Percentiles rank a stretch among this genome's conserved stretches.
These are phyloP conservation scores for Trichosurus vulpecula DNA, from an alignment of 2,797 vertebrate species.

Conservation along the genomic window DNA sequence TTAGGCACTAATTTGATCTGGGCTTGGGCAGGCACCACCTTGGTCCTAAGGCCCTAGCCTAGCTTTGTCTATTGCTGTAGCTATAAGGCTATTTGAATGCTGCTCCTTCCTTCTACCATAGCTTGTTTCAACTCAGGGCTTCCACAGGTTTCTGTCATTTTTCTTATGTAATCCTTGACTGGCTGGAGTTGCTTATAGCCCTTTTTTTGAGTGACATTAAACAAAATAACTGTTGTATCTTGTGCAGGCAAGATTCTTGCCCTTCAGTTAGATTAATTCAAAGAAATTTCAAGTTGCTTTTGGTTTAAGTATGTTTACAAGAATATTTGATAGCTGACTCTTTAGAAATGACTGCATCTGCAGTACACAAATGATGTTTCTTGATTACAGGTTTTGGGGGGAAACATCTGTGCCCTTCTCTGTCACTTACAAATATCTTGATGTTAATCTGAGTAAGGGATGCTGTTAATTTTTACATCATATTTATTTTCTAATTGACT, in stretches of 20 bases:
- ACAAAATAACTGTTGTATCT: slow-evolving; percentile 24
- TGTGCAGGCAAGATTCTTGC: neutral
- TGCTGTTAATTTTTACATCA: slow-evolving; percentile 67
- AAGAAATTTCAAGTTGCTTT: slow-evolving; percentile 50
- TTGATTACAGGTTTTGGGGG: slow-evolving; percentile 77
- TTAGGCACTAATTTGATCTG: neutral
- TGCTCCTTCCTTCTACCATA: neutral
- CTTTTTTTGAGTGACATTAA: neutral
- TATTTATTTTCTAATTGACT: slow-evolving; percentile 70
- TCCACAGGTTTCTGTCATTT: neutral
- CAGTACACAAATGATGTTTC: slow-evolving; percentile 61
- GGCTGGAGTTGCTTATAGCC: neutral
- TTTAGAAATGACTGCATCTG: slow-evolving; percentile 70
- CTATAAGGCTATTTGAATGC: neutral
- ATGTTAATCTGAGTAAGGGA: slow-evolving; percentile 65
- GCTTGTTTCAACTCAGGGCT: neutral
- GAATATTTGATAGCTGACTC: slow-evolving; percentile 42
- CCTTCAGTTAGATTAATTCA: slow-evolving; percentile 51
- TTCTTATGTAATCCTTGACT: neutral
- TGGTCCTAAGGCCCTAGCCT: neutral
- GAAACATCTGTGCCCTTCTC: slow-evolving; percentile 79
- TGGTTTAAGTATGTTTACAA: slow-evolving; percentile 58
- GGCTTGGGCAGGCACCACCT: neutral
- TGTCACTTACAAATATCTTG: slow-evolving; percentile 63
- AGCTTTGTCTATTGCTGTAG: neutral